These are phyloP conservation scores for Iguana delicatissima DNA, from an alignment of 2,797 vertebrate species.

Conservation along the genomic window DNA sequence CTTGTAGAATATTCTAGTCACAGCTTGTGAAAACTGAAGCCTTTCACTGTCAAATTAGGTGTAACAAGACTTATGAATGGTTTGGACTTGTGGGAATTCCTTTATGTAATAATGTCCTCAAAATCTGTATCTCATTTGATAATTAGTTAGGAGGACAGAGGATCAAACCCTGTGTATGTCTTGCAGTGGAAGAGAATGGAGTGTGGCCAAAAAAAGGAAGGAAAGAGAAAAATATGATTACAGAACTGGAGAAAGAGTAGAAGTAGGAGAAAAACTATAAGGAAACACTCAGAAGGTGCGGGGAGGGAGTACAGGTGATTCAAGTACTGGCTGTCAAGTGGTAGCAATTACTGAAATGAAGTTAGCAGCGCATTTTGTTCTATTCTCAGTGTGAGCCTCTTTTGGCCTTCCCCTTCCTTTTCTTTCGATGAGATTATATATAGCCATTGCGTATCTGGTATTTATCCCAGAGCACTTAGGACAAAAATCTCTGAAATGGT, in stretches of 20 bases:
- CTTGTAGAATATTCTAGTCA: not conserved
- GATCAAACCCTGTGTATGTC: not conserved
- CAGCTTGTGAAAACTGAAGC: not conserved
- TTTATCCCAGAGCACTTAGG: not conserved
- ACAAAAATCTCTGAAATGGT: not conserved
- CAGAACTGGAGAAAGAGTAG: not conserved
- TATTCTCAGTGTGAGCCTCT: not conserved
- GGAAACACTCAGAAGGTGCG: not conserved
- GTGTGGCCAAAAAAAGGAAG: not conserved
- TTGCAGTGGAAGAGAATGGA: not conserved
- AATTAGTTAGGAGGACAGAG: not conserved
- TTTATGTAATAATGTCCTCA: not conserved
- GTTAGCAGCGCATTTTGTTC: not conserved
- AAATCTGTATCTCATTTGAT: not conserved
- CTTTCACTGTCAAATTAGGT: not conserved
- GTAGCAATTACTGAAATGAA: not conserved
- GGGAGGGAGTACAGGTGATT: not conserved
- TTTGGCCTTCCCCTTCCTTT: not conserved
- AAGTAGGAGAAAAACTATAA: not conserved
- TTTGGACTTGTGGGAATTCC: not conserved
- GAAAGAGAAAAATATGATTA: not conserved
- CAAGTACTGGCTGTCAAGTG: not conserved
- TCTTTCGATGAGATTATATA: not conserved
- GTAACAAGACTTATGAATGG: slow-evolving; percentile 1
- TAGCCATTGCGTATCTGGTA: not conserved